Evolutionary conservation across 2,113 vertebrate genomes (phyloP).

Genomic region (Brachypteracias leptosomus): DNA sequence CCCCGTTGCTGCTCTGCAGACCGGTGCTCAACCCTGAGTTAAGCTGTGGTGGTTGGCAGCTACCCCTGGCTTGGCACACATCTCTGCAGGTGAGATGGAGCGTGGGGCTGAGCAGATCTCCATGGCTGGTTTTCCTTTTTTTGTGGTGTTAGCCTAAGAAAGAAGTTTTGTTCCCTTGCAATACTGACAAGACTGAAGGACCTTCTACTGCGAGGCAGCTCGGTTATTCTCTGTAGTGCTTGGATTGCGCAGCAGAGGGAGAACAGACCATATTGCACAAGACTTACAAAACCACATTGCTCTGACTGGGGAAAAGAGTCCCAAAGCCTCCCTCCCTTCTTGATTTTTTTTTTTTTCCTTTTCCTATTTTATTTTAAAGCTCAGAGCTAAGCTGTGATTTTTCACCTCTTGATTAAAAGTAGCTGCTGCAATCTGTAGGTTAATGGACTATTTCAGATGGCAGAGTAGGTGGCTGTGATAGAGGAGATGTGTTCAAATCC

Average conservation of each 20-base stretch:
- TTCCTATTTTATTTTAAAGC: neutral
- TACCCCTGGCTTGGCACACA: fast-evolving
- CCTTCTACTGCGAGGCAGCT: slow-evolving; percentile 9
- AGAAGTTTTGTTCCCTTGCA: neutral
- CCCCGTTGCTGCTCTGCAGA: neutral
- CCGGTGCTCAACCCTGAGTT: fast-evolving
- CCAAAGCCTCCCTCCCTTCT: neutral
- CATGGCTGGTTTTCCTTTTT: fast-evolving
- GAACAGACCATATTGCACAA: neutral
- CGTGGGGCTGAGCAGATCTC: neutral
- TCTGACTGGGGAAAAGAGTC: neutral
- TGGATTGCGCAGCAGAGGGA: slow-evolving; percentile 60
- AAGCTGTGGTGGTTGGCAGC: fast-evolving
- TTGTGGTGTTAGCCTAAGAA: neutral
- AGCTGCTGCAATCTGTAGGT: neutral
- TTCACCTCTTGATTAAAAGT: neutral
- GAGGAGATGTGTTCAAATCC: neutral
- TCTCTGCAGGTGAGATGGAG: neutral
- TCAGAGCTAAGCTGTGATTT: neutral
- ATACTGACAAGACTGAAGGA: neutral
- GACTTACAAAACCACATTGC: neutral
- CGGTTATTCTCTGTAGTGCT: slow-evolving; percentile 41
- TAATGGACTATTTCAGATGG: neutral
- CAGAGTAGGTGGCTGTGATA: neutral
- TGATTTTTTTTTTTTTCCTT: fast-evolving